Conservation (phyloP, 2,797 vertebrate species). For the Brachyrhaphis roseni region DNA sequence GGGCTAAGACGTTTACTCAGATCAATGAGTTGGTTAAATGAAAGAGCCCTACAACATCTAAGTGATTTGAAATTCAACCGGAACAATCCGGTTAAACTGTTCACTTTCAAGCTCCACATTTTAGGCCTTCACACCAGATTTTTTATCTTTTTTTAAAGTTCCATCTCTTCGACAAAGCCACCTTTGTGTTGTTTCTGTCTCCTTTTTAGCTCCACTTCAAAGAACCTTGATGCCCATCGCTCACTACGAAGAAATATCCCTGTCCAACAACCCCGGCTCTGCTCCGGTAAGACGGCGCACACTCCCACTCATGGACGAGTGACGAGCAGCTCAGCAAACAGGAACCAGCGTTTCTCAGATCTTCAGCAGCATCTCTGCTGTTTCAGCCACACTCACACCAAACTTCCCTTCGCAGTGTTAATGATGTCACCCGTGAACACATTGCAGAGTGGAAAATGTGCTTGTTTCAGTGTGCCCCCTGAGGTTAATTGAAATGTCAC, state of each 20-base stretch:
- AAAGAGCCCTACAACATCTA: constrained; percentile 55
- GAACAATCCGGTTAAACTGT: constrained; percentile 48
- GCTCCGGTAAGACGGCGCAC: constrained; percentile 79
- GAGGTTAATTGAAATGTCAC: constrained; percentile 79
- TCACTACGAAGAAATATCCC: constrained; percentile 92
- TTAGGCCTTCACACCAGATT: constrained; percentile 29
- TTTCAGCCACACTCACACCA: constrained; percentile 29
- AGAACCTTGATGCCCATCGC: constrained; percentile 80
- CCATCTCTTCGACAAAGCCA: constrained; percentile 34
- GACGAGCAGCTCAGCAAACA: constrained; percentile 54
- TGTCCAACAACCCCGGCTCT: constrained; percentile 80
- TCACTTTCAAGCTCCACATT: constrained; percentile 38
- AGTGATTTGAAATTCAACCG: constrained; percentile 47
- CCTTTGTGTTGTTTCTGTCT: constrained; percentile 49
- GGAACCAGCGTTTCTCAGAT: constrained; percentile 63
- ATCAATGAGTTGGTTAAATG: constrained; percentile 59
- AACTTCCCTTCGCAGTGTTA: constrained; percentile 43
- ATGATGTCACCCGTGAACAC: constrained; percentile 47
- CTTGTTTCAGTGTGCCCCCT: constrained; percentile 51
- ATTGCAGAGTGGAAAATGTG: constrained; percentile 37
- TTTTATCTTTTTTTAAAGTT: constrained; percentile 5
- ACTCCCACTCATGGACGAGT: constrained; percentile 33
- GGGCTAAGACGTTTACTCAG: constrained; percentile 45
- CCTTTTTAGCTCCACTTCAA: constrained; percentile 73
- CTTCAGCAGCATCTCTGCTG: constrained; percentile 40